Percentiles rank a stretch among this genome's conserved stretches.
Evolutionary conservation across 2,888 invertebrate genomes (phyloP).

Genomic region (Scrobipalpa atriplicella): DNA sequence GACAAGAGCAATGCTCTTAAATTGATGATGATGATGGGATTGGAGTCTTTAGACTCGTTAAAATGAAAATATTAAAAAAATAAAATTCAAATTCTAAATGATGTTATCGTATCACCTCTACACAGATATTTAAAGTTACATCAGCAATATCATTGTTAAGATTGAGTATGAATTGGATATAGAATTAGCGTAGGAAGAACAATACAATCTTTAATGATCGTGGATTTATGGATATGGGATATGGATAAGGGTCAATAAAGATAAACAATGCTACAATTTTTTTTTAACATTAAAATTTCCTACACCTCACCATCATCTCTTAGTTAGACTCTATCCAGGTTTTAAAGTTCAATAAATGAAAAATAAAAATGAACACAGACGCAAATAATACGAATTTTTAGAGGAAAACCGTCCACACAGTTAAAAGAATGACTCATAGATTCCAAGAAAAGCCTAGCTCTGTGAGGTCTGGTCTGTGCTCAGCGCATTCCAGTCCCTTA

Average conservation of each 20-base stretch:
- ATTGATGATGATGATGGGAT: no score
- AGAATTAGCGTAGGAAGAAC: constrained; percentile 12
- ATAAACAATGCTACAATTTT: no score
- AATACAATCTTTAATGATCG: background rate
- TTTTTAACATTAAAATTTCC: no score
- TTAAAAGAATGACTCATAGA: background rate
- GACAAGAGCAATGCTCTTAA: no score
- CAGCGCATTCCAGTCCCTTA: constrained; percentile 25
- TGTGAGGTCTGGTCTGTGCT: background rate
- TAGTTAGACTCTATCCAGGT: no score
- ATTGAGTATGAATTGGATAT: background rate
- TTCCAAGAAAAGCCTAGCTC: background rate
- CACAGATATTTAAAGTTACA: background rate
- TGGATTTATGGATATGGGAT: background rate
- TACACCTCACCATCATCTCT: no score
- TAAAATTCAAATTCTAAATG: no score
- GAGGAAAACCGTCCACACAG: background rate
- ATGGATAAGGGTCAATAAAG: background rate
- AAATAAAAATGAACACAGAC: no score
- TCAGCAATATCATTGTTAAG: constrained; percentile 15
- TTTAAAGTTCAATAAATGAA: no score
- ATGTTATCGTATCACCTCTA: background rate
- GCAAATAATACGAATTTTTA: no score
- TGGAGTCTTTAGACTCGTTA: no score
- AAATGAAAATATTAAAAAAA: no score